phyloP scores from a whole-genome alignment of 1,140 invertebrate species.

The Hylaeus anthracinus region DNA sequence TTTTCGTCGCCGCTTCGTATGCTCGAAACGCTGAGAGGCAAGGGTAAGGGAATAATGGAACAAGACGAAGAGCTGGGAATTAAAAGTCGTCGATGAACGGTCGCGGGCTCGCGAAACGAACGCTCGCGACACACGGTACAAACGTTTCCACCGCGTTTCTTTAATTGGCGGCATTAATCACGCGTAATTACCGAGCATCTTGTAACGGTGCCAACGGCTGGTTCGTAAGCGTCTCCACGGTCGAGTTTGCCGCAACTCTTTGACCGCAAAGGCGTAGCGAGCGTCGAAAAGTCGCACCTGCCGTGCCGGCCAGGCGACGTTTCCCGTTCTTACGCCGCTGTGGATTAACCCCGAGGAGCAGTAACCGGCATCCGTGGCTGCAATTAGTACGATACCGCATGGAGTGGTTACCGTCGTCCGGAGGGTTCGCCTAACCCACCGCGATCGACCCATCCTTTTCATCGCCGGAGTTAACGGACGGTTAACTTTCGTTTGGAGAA shows the following conservation, averaged over 20 bases:
- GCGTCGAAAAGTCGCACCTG: slow-evolving; percentile 16
- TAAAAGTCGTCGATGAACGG: background rate
- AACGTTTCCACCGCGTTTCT: slow-evolving; percentile 68
- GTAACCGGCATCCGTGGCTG: slow-evolving; percentile 79
- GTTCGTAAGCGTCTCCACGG: slow-evolving; percentile 52
- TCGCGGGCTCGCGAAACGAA: background rate
- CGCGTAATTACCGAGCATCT: slow-evolving; percentile 74
- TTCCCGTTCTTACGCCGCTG: slow-evolving; percentile 70
- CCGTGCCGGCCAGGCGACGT: background rate
- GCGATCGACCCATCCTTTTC: slow-evolving; percentile 64
- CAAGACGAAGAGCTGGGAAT: background rate
- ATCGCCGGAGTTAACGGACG: slow-evolving; percentile 67
- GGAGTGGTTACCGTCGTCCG: slow-evolving; percentile 68
- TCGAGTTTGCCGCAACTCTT: slow-evolving; percentile 68
- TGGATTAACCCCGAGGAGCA: slow-evolving; percentile 76
- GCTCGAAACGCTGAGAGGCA: background rate
- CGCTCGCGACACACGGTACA: slow-evolving; percentile 25
- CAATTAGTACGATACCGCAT: slow-evolving; percentile 79
- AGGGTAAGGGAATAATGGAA: background rate
- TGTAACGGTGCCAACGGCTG: slow-evolving; percentile 71
- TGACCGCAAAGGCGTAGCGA: slow-evolving; percentile 68
- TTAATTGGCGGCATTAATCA: slow-evolving; percentile 77
- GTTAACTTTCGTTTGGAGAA: slow-evolving; percentile 65
- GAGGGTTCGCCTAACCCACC: slow-evolving; percentile 57
- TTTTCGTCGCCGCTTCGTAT: too few relatives aligned